Evolutionary conservation across 2,113 vertebrate species (phyloP).

Genomic region (Oncorhynchus nerka): DNA sequence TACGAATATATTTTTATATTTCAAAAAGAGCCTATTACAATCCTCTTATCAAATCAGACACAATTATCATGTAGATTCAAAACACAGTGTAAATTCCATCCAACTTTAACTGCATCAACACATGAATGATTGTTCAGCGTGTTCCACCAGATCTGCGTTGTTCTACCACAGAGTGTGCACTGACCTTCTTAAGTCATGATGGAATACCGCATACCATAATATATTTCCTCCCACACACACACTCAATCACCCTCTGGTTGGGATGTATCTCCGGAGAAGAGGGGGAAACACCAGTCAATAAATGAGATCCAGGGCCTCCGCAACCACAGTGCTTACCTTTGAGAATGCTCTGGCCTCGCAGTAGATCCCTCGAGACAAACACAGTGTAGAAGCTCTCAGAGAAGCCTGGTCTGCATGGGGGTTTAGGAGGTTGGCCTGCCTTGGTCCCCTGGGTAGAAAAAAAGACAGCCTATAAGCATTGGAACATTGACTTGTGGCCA

Average conservation of each 20-base stretch:
- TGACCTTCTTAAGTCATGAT: constrained; percentile 42
- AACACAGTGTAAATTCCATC: too few relatives aligned
- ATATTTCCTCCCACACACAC: constrained; percentile 15
- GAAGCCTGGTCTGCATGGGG: constrained; percentile 75
- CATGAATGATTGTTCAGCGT: not conserved
- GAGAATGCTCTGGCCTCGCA: constrained; percentile 72
- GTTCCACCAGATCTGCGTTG: not conserved
- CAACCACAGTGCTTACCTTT: constrained; percentile 70
- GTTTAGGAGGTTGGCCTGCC: constrained; percentile 59
- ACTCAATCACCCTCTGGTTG: constrained; percentile 18
- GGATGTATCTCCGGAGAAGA: constrained; percentile 21
- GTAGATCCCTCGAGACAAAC: constrained; percentile 73
- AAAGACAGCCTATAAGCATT: constrained; percentile 49
- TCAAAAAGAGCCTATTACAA: too few relatives aligned
- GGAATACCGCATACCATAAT: constrained; percentile 16
- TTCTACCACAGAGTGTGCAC: constrained; percentile 9
- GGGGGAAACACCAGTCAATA: constrained; percentile 31
- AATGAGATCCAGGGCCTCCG: constrained; percentile 46
- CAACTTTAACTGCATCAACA: too few relatives aligned
- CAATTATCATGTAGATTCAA: too few relatives aligned
- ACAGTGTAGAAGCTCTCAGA: constrained; percentile 80
- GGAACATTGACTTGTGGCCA: constrained; percentile 54
- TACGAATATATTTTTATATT: not conserved
- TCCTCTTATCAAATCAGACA: too few relatives aligned
- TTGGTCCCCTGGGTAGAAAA: constrained; percentile 68